A percentile compares a stretch with the other conserved stretches of the same genome.
phyloP scores from a whole-genome alignment of 2,888 invertebrate species.

The Mesorhabditis belari region DNA sequence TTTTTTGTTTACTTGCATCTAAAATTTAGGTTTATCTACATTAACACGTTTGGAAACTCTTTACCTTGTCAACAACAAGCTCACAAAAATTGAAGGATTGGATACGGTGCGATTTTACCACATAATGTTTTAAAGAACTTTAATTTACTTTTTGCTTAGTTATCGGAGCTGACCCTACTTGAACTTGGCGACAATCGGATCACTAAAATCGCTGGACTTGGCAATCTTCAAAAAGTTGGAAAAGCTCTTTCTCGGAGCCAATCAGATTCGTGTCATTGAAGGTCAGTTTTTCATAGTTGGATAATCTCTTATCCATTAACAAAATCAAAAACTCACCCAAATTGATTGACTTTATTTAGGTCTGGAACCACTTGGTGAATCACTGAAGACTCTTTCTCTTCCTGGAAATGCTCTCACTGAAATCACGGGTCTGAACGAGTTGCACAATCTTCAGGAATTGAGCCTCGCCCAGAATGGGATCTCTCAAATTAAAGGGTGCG shows the following conservation, averaged over 20 bases:
- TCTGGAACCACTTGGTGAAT: constrained; percentile 1
- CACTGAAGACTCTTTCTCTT: constrained; percentile 1
- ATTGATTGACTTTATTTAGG: neutral
- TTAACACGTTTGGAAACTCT: constrained; percentile 54
- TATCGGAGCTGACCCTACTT: constrained; percentile 71
- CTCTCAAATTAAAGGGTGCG: neutral
- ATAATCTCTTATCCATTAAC: no score
- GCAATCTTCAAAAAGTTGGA: constrained; percentile 70
- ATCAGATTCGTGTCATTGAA: constrained; percentile 79
- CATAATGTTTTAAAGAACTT: neutral
- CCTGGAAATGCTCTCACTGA: constrained; percentile 81
- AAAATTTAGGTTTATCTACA: constrained; percentile 38
- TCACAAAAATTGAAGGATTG: constrained; percentile 55
- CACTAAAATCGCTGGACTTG: constrained; percentile 74
- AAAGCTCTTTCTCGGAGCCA: constrained; percentile 83
- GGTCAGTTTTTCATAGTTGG: no score
- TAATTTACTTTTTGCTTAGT: constrained; percentile 17
- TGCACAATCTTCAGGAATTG: neutral
- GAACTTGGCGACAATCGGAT: constrained; percentile 88
- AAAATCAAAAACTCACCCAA: no score
- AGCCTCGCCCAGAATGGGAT: neutral
- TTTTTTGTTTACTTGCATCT: no score
- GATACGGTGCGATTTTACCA: constrained; percentile 64
- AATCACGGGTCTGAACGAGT: constrained; percentile 65
- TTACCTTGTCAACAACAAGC: constrained; percentile 59